Base-by-base conservation (phyloP, 2,113 vertebrate species). In the Bostrychus sinensis region DNA sequence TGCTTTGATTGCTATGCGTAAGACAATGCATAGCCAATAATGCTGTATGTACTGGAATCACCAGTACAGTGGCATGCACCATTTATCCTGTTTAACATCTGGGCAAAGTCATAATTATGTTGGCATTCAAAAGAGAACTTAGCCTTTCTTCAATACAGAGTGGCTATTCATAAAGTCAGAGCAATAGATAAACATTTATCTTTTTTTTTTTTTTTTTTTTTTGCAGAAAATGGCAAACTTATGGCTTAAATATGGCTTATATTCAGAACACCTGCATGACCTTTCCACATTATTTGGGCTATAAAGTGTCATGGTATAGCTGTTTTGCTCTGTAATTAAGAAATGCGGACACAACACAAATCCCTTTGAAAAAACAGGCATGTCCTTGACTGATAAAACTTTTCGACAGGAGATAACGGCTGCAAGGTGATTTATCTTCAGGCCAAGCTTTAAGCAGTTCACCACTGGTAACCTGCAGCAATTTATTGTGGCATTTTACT, bases 381-480 rank as follows among this genome's bases (percentile, higher is more conserved):
- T 66, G 41, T 8, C 69, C 61, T 74, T 70, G 22, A 32, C 51
- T 50, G 51, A 7, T 12, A 61, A 63, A 58, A 26, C 57, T 56
- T 74, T 46, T 12, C 39, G 13, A 28, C 8, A 14, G 57, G 45
- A 75, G 32, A 69, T 48, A 51, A 34, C 0, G 0, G 37, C n/a
- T n/a, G 19, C 19, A 30, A 36, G 36, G 56, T 57, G 51, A 66
- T 72, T 62, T 32, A 58, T 81, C 61, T 61, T 66, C 7, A 60
- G 56, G 54, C 23, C 22, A 48, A 20, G 41, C 34, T 57, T 30
- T 37, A 34, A 63, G 58, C 48, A 39, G 23, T 48, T 16, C 58
- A 25, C 46, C 46, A 38, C 30, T 20, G 63, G 42, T 2, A 3
- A 45, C 17, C 30, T 56, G 43, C 54, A 59, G 14, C 45, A 1